A percentile compares a stretch with the other conserved stretches of the same genome.
Conservation (phyloP, 2,888 invertebrate genomes). For the Atethmia centrago region DNA sequence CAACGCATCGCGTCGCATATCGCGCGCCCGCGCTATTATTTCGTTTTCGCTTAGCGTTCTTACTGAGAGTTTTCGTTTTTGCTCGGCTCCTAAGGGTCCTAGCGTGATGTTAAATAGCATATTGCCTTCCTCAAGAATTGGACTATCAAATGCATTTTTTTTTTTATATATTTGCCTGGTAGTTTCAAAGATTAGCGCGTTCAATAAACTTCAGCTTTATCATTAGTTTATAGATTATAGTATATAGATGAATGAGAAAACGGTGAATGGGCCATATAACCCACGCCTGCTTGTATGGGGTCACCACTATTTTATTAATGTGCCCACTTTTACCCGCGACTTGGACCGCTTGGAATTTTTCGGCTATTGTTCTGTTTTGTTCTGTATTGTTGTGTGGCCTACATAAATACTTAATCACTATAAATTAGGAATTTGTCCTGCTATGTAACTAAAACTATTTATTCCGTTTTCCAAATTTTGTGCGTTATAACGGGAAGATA, state of each 20-base stretch:
- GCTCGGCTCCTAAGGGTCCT: no score
- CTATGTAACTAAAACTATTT: background rate
- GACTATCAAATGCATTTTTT: no score
- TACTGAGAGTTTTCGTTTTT: no score
- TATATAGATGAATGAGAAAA: constrained; percentile 14
- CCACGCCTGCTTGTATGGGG: constrained; percentile 34
- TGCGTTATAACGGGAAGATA: background rate
- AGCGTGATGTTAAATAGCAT: no score
- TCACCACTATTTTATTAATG: constrained; percentile 40
- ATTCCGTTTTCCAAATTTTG: background rate
- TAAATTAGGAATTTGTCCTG: background rate
- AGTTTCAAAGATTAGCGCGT: no score
- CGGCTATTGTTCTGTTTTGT: constrained; percentile 31
- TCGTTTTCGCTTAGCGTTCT: no score
- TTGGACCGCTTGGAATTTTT: constrained; percentile 16
- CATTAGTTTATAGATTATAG: no score
- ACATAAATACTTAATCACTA: background rate
- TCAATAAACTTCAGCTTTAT: no score
- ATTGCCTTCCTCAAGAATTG: no score
- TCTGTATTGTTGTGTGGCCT: background rate
- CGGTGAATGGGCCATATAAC: constrained; percentile 27
- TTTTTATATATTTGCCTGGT: no score
- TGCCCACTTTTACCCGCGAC: background rate
- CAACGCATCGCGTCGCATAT: no score
- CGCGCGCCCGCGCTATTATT: no score